Base-by-base conservation (phyloP, 2,888 invertebrate genomes). In the Muschampia plurimacula region DNA sequence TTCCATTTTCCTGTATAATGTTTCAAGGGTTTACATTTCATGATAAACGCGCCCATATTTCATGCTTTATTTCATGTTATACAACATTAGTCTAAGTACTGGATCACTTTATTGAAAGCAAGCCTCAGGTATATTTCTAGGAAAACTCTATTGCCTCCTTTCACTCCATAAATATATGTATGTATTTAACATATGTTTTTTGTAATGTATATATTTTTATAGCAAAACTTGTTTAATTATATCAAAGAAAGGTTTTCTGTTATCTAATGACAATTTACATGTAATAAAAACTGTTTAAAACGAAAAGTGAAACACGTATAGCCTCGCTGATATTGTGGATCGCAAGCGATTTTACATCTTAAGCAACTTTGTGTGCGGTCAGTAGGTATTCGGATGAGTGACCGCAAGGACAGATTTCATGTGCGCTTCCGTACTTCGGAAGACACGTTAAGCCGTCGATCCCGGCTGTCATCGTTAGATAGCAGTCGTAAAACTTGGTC, bases 11-110 rank as follows among this genome's bases (percentile, higher is more conserved):
- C 46, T 9, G 55, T 13, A 13, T 2, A 22, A 41, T 36, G 32
- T 55, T 62, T 12, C 7, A 39, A 39, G 22, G 41, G 62, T 49
- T 64, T 64, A 63, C 55, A 63, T 69, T 52, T 63, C 41, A 55
- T 69, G 69, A 64, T 44, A 63, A 63, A 69, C 52, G 63, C 22
- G 39, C 52, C n/a, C 67, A 57, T 57, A 55, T 57, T 55, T 67
- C 65, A 66, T n/a, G 22, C 55, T 66, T 36, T 52, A 39, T 55
- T 55, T 55, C 66, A 66, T 36, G 55, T 67, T 55, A 52, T 55
- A 41, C 55, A 52, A 66, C 36, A 52, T 66, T 67, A 41, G 66
- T 66, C 9, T 55, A 39, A 49, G 39, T 36, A 8, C 36, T 36
- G 52, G 55, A 60, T 28, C 36, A 60, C n/a, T n/a, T 60, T 36